Evolutionary conservation across 2,888 invertebrate genomes (phyloP), one percentile per base, ranked within the genome.

Genomic region (Aleiodes testaceus): DNA sequence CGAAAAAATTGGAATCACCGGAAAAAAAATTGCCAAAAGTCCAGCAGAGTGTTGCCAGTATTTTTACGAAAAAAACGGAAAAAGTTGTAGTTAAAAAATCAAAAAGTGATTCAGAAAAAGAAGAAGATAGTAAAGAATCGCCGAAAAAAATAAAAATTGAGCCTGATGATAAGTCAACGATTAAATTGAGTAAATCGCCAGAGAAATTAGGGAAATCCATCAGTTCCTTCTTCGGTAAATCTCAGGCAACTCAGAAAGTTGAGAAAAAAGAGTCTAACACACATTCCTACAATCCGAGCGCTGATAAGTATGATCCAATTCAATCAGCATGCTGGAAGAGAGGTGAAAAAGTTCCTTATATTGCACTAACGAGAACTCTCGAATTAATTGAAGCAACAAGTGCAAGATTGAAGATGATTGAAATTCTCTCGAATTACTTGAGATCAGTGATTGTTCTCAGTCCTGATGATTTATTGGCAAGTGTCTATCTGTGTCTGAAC

Each of bases 401-500:
- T 7, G 93, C 93, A 2, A 91, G 99, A 42, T 90, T 99, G 66
- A 96, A 95, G 88, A 98, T 97, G 84, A 92, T 98, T 2, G 97
- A 98, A 85, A 95, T 95, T 64, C 88, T 99, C 53, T 92, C 95
- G 81, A 99, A 99, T 88, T 98, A 94, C 87, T 93, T 97, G 75
- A 91, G 95, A 16, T 98, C 98, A 0, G 97, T 98, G 12, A 94
- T 97, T 26, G 91, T 92, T 3, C 88, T 97, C 52, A 95, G 94
- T 16, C 97, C 98, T 0, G 91, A 93, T n/a, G 98, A 99, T 87
- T 89, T 99, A 72, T 85, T 97, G 69, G 92, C 95, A 0, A 96
- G 96, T 79, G 92, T 99, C 16, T 99, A 99, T 87, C 88, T 99
- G 77, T 97, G 97, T 82, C 90, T 99, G n/a, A 99, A 99, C 88